A percentile compares a stretch with the other conserved stretches of the same genome.
Evolutionary conservation across 2,113 vertebrate genomes (phyloP).

Genomic region (Desmodus rotundus): DNA sequence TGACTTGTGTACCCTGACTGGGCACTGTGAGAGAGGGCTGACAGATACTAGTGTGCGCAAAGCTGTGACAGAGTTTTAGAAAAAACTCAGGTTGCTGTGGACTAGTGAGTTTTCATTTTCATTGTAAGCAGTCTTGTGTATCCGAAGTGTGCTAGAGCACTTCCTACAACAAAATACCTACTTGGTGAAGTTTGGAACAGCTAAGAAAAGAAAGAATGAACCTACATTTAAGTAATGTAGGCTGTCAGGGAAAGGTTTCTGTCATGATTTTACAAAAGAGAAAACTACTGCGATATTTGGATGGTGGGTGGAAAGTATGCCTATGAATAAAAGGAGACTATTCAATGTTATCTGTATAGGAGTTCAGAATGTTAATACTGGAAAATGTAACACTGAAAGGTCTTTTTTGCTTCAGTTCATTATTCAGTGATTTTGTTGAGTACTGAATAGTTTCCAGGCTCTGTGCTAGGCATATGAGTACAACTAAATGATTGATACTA

Average conservation of each 20-base stretch:
- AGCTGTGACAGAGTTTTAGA: background rate
- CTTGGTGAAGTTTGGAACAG: background rate
- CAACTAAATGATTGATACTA: background rate
- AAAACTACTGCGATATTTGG: background rate
- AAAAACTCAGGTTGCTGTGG: background rate
- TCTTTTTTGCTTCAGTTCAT: background rate
- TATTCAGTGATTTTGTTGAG: background rate
- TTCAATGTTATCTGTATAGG: background rate
- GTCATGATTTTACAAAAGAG: background rate
- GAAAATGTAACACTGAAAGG: background rate
- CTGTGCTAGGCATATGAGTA: background rate
- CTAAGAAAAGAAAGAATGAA: slow-evolving; percentile 21
- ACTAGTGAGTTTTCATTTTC: slow-evolving; percentile 11
- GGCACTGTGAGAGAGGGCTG: background rate
- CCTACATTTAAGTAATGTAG: background rate
- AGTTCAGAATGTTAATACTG: background rate
- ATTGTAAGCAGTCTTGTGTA: background rate
- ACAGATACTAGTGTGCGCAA: background rate
- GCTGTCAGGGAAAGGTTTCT: background rate
- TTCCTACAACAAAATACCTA: background rate
- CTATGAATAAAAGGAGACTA: background rate
- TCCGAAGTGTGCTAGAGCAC: background rate
- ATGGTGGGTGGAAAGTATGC: background rate
- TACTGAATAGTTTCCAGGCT: background rate
- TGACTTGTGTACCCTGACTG: background rate